Base-by-base conservation (phyloP, 2,113 vertebrate genomes). In the Neolamprologus falcicula region DNA sequence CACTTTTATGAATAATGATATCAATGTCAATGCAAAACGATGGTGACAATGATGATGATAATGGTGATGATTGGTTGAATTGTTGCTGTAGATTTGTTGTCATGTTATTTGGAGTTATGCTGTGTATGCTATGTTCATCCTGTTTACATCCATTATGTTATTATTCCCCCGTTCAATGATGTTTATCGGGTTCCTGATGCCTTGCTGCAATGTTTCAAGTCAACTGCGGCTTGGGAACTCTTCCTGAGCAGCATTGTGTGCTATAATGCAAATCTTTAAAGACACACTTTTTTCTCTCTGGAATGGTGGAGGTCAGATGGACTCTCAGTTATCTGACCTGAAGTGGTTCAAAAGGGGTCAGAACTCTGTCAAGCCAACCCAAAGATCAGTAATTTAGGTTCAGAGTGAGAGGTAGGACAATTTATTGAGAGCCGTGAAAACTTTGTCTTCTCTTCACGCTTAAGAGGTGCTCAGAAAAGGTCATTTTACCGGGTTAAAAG, bases 11-110 rank as follows among this genome's bases (percentile, higher is more conserved):
- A 94, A 92, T 94, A 95, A 95, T 83, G 84, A 95, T 93, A 94
- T 93, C 90, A 93, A 88, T 94, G 93, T 95, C 95, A 92, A 95
- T 94, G 91, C 93, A 94, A 96, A 93, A 89, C 89, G 90, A 93
- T 82, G 55, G 91, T 90, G 92, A 94, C 86, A 73, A 91, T 93
- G 92, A 94, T 92, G 90, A 92, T 80, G 76, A 92, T 90, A 47
- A 71, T 89, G 87, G 35, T 91, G 86, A 93, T 92, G 83, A 90
- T 84, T 89, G 91, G 93, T 87, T 93, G 92, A 92, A 89, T 63
- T 94, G 88, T 95, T 94, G 92, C 92, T 92, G 95, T 96, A 94
- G 93, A 94, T 90, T 94, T 96, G 90, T 93, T 92, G 94, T 96
- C 93, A 95, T 95, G 92, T 95, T 94, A 86, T 91, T 93, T 89